phyloP scores from a whole-genome alignment of 2,113 vertebrate genomes.

The Python bivittatus region DNA sequence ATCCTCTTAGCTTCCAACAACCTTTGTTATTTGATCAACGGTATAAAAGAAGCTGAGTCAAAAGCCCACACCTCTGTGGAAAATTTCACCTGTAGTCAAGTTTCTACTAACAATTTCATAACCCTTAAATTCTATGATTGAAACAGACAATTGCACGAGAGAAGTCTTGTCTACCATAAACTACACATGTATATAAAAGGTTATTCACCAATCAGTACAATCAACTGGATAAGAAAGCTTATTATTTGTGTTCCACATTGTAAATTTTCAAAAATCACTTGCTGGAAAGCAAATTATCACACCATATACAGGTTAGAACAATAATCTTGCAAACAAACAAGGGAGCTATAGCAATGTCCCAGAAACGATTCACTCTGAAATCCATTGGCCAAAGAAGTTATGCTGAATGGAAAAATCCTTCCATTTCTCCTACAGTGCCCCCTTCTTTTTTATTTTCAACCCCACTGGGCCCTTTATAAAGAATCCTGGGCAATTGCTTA shows the following conservation, averaged over 20 bases:
- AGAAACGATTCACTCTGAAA: background rate
- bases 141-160: background rate
- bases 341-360: background rate
- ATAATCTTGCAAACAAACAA: background rate
- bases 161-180: background rate
- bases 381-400: background rate
- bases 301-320: background rate
- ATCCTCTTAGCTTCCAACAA: background rate
- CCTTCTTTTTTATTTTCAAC: background rate
- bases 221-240: background rate
- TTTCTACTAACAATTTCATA: background rate
- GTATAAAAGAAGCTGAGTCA: constrained; percentile 24
- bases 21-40: constrained; percentile 11
- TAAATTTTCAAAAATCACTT: background rate
- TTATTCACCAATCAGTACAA: background rate
- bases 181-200: background rate
- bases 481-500: background rate
- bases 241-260: constrained; percentile 5
- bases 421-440: background rate
- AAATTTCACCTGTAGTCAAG: constrained; percentile 15
- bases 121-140: background rate
- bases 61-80: background rate
- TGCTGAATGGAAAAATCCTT: background rate
- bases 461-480: background rate
- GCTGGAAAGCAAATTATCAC: background rate